Base-by-base conservation (phyloP, 2,888 invertebrate species). In the Invenusta paracnida region DNA sequence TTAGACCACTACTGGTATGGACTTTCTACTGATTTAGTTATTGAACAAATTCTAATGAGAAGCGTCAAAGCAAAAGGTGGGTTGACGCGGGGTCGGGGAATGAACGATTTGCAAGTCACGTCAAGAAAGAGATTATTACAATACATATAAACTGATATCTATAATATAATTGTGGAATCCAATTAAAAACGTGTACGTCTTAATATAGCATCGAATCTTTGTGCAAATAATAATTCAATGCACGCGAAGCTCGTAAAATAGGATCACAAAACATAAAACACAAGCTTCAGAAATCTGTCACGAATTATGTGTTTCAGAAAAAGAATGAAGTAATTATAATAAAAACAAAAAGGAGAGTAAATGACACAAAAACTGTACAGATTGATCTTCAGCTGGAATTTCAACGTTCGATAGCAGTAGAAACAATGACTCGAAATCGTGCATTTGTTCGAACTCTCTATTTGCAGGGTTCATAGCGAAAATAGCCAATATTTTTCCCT, bases 81-180 rank as follows among this genome's bases (percentile, higher is more conserved):
- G 23, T 29, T 82, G 13, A 82, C 83, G n/a, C 29, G 88, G 67
- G 88, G 88, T 23, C 27, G 29, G 31, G 81, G 81, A 25, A 79
- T 79, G 81, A 30, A 84, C 13, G 88, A 88, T 67, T 17, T 30
- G 1, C 88, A 88, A 85, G 66, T 11, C 48, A 48, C 48, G 48
- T 48, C 48, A 48, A 48, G 17, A 48, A 27, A 79, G 81, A 79
- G 5, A 79, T 79, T 2, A 2, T 28, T 5, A 48, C 48, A 17
- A 48, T 48, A 48, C 17, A 48, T 17, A 48, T 48, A 48, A 48
- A 48, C 17, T 48, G 48, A 11, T 48, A 48, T 48, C 48, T 48
- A 17, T 48, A 5, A 48, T 48, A 11, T 17, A 48, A 17, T 48
- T 11, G 5, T 48, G 48, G 5, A 48, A 48, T 48, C 48, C 17